These are phyloP conservation scores for Pogonomyrmex barbatus DNA, from an alignment of 1,140 invertebrate species.

Conservation along the genomic window DNA sequence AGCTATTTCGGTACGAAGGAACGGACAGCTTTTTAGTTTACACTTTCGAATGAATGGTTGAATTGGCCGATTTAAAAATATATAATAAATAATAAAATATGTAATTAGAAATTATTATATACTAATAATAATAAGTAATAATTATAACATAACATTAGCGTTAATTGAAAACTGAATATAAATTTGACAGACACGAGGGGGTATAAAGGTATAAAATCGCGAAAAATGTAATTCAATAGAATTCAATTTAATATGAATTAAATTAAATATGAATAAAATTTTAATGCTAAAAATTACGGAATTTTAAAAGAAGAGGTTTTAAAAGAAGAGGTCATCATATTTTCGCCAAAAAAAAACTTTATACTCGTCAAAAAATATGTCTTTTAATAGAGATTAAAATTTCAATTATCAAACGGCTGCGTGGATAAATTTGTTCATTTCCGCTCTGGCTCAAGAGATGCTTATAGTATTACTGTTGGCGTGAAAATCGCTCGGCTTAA, in stretches of 20 bases:
- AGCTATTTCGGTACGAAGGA: background rate
- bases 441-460: background rate
- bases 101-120: background rate
- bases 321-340: background rate
- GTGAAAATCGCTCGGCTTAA: slow-evolving; percentile 21
- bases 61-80: background rate
- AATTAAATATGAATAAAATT: background rate
- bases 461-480: background rate
- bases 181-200: background rate
- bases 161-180: background rate
- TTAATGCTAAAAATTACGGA: background rate
- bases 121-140: background rate
- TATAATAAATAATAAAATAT: background rate
- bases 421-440: background rate
- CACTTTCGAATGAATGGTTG: background rate
- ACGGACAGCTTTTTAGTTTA: background rate
- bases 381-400: background rate
- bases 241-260: background rate
- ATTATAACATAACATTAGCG: background rate
- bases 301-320: background rate
- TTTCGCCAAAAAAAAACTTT: background rate
- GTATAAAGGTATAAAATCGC: background rate
- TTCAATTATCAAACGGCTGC: slow-evolving; percentile 1
- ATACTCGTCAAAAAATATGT: background rate
- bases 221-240: slow-evolving; percentile 2